Evolutionary conservation across 2,888 invertebrate species (phyloP), one percentile per base, ranked within the genome.

Genomic region (Hoplodrina ambigua): DNA sequence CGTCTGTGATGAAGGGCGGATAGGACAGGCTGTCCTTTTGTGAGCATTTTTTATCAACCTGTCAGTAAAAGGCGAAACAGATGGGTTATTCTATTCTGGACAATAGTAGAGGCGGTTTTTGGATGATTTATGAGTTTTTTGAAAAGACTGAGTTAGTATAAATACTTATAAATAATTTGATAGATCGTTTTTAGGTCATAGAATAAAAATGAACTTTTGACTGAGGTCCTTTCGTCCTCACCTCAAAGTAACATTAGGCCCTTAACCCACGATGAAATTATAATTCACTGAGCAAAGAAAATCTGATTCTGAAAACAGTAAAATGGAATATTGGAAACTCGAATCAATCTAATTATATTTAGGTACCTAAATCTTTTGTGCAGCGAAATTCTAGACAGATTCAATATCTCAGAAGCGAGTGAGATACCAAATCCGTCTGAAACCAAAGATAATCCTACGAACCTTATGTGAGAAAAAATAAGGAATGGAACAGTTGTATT

Each of bases 1-100:
- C 68, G 60, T 69, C 62, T 73, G 60, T 84, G 85, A 82, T 80
- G 85, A 83, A 81, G 80, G 84, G 76, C 80, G 80, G 75, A 82
- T 81, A 61, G 83, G 81, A 61, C 74, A 76, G 75, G 78, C 72
- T 76, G 64, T 61, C 66, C 76, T 78, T 68, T 75, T 76, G 73
- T 74, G 19, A 20, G 63, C 57, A 61, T 81, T 80, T 83, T 86
- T 85, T 83, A 63, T 80, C 30, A 81, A 82, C 76, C 78, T 85
- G 81, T 69, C 67, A 64, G 70, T 68, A 19, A 53, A 63, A 53
- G 53, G 52, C 25, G 65, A 66, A 55, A 52, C 25, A 52, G 53
- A 59, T 65, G 68, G 50, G 37, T 59, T 60, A 60, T 60, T 59
- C 19, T 59, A 53, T 72, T 72, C 30, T 52, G 30, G 4, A 46